These are phyloP conservation scores for Dromaius novaehollandiae DNA, from an alignment of 2,113 vertebrate genomes.

Conservation along the genomic window DNA sequence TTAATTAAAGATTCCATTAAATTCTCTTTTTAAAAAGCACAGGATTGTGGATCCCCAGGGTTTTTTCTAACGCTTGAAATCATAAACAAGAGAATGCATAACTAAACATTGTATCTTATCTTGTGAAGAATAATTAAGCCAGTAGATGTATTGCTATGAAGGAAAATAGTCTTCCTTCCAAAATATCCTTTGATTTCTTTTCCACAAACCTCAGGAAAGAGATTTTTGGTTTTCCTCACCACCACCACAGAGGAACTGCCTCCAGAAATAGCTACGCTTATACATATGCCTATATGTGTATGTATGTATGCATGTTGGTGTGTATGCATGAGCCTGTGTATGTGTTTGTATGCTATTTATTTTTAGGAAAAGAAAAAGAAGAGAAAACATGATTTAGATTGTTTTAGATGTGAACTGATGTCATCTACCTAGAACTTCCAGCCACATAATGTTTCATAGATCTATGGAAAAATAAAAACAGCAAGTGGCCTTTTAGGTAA, in stretches of 20 bases:
- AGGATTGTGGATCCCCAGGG: slow-evolving; percentile 72
- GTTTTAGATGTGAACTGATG: slow-evolving; percentile 53
- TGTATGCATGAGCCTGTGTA: neutral
- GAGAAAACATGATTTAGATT: neutral
- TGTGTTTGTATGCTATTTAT: neutral
- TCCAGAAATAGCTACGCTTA: neutral
- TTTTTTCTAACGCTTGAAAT: slow-evolving; percentile 68
- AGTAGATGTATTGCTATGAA: slow-evolving; percentile 21
- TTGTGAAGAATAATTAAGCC: slow-evolving; percentile 72
- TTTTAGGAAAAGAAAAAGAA: slow-evolving; percentile 24
- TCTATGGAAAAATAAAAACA: slow-evolving; percentile 79
- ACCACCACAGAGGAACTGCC: neutral
- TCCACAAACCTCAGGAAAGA: neutral
- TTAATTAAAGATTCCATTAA: slow-evolving; percentile 85
- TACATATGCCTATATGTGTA: neutral
- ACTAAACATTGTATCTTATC: slow-evolving; percentile 75
- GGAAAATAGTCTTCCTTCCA: slow-evolving; percentile 39
- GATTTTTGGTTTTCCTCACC: neutral
- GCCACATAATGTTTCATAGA: slow-evolving; percentile 63
- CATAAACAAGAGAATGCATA: slow-evolving; percentile 79
- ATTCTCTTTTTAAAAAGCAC: slow-evolving; percentile 71
- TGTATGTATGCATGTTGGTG: neutral
- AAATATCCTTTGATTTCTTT: neutral
- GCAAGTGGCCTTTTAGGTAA: slow-evolving; percentile 85
- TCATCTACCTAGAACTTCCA: slow-evolving; percentile 69